phyloP scores from a whole-genome alignment of 2,113 vertebrate genomes.

The Reinhardtius hippoglossoides region DNA sequence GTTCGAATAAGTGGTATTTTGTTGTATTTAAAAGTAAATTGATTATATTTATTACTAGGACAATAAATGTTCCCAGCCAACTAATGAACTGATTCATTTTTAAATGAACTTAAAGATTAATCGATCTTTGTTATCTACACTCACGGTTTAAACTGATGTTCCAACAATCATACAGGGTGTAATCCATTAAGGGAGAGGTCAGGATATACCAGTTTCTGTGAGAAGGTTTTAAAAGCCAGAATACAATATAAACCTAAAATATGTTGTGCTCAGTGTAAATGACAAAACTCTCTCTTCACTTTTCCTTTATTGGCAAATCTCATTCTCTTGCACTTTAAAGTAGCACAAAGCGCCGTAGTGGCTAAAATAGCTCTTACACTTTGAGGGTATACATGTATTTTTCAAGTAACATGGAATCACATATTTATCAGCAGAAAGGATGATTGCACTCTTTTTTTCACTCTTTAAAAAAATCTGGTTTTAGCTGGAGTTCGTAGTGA shows the following conservation, averaged over 20 bases:
- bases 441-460: conserved; percentile 4
- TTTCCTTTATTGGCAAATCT: neutral
- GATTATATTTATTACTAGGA: too few species aligned
- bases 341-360: neutral
- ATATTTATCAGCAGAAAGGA: neutral
- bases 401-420: neutral
- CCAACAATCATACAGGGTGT: neutral
- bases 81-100: too few species aligned
- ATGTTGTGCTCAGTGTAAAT: neutral
- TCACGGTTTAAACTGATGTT: neutral
- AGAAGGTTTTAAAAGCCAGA: neutral
- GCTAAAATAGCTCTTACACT: conserved; percentile 24
- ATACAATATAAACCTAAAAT: neutral
- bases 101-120: too few species aligned
- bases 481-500: neutral
- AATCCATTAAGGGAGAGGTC: neutral
- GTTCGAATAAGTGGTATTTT: too few species aligned
- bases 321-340: neutral
- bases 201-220: neutral
- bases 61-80: too few species aligned
- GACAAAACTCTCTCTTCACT: neutral
- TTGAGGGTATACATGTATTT: conserved; percentile 1
- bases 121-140: too few species aligned
- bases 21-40: too few species aligned
- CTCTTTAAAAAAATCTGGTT: too few species aligned